Percentiles rank a stretch among this genome's conserved stretches.
These are phyloP conservation scores for Oplegnathus fasciatus DNA, from an alignment of 2,113 vertebrate genomes.

Conservation along the genomic window DNA sequence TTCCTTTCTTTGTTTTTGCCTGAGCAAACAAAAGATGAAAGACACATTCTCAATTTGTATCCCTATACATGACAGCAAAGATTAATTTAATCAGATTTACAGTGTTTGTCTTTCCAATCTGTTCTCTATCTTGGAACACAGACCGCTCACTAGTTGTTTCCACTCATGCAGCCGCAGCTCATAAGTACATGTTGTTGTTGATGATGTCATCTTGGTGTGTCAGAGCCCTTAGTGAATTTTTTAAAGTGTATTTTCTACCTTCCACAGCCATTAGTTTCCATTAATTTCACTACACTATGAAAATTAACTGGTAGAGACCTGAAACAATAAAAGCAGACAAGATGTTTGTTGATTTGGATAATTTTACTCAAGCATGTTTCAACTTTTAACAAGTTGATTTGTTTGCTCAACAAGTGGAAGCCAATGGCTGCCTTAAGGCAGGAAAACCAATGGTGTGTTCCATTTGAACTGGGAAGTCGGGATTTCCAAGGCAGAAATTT, in stretches of 20 bases:
- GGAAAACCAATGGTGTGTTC: too few relatives aligned
- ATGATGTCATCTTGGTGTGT: not conserved
- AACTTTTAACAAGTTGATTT: not conserved
- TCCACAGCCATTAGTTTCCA: not conserved
- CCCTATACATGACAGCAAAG: not conserved
- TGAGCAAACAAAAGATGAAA: not conserved
- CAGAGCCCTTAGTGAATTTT: not conserved
- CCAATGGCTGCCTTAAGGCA: not conserved
- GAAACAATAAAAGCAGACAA: not conserved
- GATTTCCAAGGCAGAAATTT: too few relatives aligned
- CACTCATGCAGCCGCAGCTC: not conserved
- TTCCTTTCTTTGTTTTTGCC: too few relatives aligned
- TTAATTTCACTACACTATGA: not conserved
- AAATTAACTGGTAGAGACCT: not conserved
- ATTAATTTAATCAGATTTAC: not conserved
- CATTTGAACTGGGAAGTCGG: too few relatives aligned
- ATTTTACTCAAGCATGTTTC: too few relatives aligned
- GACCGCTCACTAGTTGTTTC: not conserved
- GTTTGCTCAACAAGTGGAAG: not conserved
- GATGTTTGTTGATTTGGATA: not conserved
- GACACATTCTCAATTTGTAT: not conserved
- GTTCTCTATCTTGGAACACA: not conserved
- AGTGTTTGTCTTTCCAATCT: not conserved
- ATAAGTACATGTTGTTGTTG: not conserved
- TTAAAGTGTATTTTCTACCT: not conserved